Base-by-base conservation (phyloP, 2,113 vertebrate genomes). In the Grammomys dolichurus region DNA sequence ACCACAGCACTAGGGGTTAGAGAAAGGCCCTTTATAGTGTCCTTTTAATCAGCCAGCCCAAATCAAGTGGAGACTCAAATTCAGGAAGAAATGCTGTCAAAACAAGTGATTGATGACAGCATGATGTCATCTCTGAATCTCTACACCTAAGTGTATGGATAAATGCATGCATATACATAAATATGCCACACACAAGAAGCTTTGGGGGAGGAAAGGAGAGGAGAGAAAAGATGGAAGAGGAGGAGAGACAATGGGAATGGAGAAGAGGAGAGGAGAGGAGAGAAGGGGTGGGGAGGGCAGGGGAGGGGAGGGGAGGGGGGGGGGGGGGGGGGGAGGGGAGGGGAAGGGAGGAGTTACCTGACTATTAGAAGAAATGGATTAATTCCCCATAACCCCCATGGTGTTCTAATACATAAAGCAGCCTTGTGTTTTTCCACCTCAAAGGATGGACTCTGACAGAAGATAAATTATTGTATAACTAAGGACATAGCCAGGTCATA, bases 241-340 rank as follows among this genome's bases (percentile, higher is more conserved):
- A 54, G 13, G 4, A 7, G 28, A 51, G 26, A 19, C 4, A 4
- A 33, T 17, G 28, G 9, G 76, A 54, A 31, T 16, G 17, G 3
- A 78, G 48, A 51, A 0, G 28, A 8, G 48, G 28, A 22, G 77
- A 20, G 75, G 51, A 22, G 17, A 80, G 8, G 17, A 20, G 46
- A 51, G 14, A 1, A 28, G 6, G 24, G 2, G 63, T 2, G 1
- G 9, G 10, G 13, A 17, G 48, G 6, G 14, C 0, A 9, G 5
- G 0, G 14, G 6, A 4, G 3, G 2, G 31, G 33, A 20, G 8
- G 13, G 7, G 7, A 10, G 17, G 24, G 65, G 3, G 13, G 1
- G 13, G 20, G 11, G 33, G 1, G 9, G 22, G 0, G 9, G 6
- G 5, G 60, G 7, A 24, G 60, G 22, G 7, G 11, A 46, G 73